phyloP scores from a whole-genome alignment of 1,140 invertebrate genomes.

The Pemphigus obesinymphae region DNA sequence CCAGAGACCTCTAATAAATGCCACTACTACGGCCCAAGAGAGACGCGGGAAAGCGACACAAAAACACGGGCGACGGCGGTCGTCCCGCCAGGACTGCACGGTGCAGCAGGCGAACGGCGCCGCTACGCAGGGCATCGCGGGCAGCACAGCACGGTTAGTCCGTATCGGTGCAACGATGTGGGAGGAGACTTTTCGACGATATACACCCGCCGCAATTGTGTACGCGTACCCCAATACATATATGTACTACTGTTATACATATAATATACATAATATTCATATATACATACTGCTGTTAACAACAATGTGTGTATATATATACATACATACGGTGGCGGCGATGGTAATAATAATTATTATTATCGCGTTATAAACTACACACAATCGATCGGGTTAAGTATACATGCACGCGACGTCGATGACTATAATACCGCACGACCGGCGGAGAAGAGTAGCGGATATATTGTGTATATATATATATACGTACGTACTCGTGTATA shows the following conservation, averaged over 20 bases:
- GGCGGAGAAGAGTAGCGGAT: not conserved
- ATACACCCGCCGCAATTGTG: not conserved
- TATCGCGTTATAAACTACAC: conserved; percentile 18
- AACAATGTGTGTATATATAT: no score
- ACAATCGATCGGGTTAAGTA: not conserved
- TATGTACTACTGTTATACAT: not conserved
- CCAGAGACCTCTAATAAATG: not conserved
- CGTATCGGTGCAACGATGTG: no score
- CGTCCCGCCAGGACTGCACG: no score
- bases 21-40: no score
- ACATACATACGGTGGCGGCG: not conserved
- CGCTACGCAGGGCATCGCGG: no score
- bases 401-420: not conserved
- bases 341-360: conserved; percentile 10
- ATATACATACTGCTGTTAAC: not conserved
- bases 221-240: not conserved
- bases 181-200: not conserved
- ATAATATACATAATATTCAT: not conserved
- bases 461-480: no score
- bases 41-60: no score
- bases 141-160: not conserved
- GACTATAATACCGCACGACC: not conserved
- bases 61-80: not conserved
- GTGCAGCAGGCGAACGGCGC: no score
- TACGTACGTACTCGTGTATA: not conserved